Evolutionary conservation across 1,140 invertebrate genomes (phyloP), one percentile per base, ranked within the genome.

Genomic region (Drosophila truncata): DNA sequence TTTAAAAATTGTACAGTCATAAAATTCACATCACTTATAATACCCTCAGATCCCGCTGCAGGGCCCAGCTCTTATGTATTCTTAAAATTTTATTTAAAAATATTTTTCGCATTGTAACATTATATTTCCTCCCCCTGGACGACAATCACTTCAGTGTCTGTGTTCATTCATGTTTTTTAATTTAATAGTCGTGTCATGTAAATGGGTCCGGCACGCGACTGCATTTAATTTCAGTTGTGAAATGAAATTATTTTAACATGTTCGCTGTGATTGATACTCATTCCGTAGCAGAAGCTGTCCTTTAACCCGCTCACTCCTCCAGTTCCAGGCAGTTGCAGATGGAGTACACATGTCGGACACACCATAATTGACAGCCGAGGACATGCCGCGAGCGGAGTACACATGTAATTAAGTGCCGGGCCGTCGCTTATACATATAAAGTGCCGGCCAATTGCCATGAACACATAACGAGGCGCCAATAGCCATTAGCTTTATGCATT

Each of bases 121-220:
- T 8, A 7, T 13, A 29, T 42, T 10, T 27, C 20, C 31, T 25
- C 11, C 23, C 13, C 9, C 11, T 2, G 8, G 14, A 1, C 14
- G 0, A 35, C 47, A 70, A 66, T 52, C 69, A 25, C 57, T 42
- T 76, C 55, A 65, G 23, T 35, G 20, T 37, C 39, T 60, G 27
- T 58, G 44, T 87, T 87, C 69, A 84, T 87, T 87, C 69, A 84
- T 87, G 84, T 87, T 88, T 84, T 87, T 87, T 88, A 88, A 88
- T 88, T 90, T 88, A 88, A 90, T 88, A 90, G 84, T 88, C 84
- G 79, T 88, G 84, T 88, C 84, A 84, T 87, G 84, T 87, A 87
- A 87, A 90, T 78, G 82, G 66, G 62, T 33, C 14, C 44, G 54
- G 73, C 84, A 87, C 84, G 84, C 84, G 80, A 88, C 42, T 84